Evolutionary conservation across 2,888 invertebrate species (phyloP).

Genomic region (Thera britannica): DNA sequence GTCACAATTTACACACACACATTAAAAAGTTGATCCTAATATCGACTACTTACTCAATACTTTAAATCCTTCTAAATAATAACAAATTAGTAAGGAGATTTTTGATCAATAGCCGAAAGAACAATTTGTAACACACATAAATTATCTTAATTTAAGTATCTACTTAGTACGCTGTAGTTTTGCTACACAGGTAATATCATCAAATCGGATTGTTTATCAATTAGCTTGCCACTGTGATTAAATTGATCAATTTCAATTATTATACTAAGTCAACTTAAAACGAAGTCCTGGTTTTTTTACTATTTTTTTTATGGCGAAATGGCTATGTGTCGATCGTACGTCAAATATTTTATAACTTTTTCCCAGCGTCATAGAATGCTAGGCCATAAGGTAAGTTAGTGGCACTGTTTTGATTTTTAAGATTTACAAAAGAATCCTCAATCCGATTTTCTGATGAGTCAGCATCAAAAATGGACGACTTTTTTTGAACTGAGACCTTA

Average conservation of each 20-base stretch:
- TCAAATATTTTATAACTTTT: too few relatives aligned
- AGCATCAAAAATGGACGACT: not conserved
- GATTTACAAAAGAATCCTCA: not conserved
- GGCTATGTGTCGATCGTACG: too few relatives aligned
- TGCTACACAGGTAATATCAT: not conserved
- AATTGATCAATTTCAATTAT: not conserved
- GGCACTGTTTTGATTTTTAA: too few relatives aligned
- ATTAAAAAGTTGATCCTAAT: slow-evolving; percentile 15
- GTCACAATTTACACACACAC: not conserved
- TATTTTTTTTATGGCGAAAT: too few relatives aligned
- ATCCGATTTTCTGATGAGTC: not conserved
- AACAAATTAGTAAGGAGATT: slow-evolving; percentile 21
- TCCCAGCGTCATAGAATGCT: too few relatives aligned
- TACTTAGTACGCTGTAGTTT: slow-evolving; percentile 12
- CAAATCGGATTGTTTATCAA: not conserved
- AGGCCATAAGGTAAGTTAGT: too few relatives aligned
- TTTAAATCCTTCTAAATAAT: slow-evolving; percentile 10
- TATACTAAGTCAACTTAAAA: not conserved
- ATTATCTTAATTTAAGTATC: slow-evolving; percentile 23
- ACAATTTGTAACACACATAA: slow-evolving; percentile 19
- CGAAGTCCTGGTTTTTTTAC: too few relatives aligned
- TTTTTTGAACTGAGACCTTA: too few relatives aligned
- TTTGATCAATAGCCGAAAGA: slow-evolving; percentile 31
- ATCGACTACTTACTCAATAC: slow-evolving; percentile 15
- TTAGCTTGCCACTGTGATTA: not conserved